Conservation (phyloP, 1,140 invertebrate species). For the Orchesella cincta region DNA sequence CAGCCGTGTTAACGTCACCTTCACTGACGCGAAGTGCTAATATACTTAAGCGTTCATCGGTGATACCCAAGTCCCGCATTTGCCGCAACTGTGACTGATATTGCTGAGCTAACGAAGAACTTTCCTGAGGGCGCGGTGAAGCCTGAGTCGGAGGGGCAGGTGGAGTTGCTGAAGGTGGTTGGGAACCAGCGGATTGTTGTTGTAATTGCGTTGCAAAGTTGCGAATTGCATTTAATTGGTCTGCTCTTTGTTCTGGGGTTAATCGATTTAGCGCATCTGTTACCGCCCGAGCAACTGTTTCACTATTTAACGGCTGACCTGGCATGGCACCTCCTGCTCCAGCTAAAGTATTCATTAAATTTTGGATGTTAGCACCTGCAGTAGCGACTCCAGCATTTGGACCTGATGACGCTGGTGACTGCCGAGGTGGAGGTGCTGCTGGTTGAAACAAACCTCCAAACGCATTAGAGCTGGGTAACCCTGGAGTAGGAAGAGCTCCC, state of each 20-base stretch:
- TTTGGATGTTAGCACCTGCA: conserved; percentile 7
- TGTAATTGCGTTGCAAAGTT: conserved; percentile 25
- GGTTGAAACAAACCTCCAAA: conserved; percentile 4
- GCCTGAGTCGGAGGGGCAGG: neutral
- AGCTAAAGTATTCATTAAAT: conserved; percentile 4
- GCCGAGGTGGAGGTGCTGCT: neutral
- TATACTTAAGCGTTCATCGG: conserved; percentile 57
- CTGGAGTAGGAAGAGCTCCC: neutral
- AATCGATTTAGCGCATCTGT: conserved; percentile 38
- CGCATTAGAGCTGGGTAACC: neutral
- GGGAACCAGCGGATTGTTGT: neutral
- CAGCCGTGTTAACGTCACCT: conserved; percentile 59
- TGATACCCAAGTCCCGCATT: conserved; percentile 60
- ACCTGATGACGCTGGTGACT: neutral
- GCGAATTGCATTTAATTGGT: conserved; percentile 39
- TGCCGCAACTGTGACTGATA: conserved; percentile 54
- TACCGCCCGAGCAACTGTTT: conserved; percentile 43
- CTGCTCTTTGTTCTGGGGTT: conserved; percentile 31
- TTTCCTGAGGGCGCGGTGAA: neutral
- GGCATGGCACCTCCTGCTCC: neutral
- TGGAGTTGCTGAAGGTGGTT: neutral
- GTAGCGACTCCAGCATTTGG: neutral
- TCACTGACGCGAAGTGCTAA: conserved; percentile 58
- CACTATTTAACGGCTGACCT: neutral
- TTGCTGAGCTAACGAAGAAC: conserved; percentile 15